Base-by-base conservation (phyloP, 2,888 invertebrate genomes). In the Polyommatus icarus region DNA sequence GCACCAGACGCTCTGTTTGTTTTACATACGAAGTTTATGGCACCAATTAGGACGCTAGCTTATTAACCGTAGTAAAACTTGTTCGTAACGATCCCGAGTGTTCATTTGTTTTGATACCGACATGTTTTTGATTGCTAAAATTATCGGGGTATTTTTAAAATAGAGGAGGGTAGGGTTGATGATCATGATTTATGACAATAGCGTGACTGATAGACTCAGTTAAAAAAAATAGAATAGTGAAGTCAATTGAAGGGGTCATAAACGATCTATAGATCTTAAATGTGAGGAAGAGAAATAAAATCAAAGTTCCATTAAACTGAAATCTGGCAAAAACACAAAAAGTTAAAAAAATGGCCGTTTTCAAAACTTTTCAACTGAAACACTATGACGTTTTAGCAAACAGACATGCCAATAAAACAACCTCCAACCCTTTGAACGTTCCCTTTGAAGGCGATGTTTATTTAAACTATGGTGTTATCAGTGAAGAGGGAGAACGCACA, bases 21-120 rank as follows among this genome's bases (percentile, higher is more conserved):
- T 91, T 91, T 88, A 90, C 85, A 88, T 88, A 85, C 86, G 85
- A 87, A 90, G 90, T 92, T 92, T 92, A 92, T 87, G 89, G 86
- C 80, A 84, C 86, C 90, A 91, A 91, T 91, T 91, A 91, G 86
- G 84, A 85, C 86, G 84, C 85, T 86, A 85, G 87, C 88, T 90
- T 91, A 92, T 91, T 91, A 90, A 91, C 90, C 87, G 87, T 83
- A 82, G 85, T 86, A 88, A 87, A 89, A 90, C 89, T 90, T 88
- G 89, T 83, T 83, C 87, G 86, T 88, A 87, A 87, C 86, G 82
- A 86, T 84, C 82, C 77, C 82, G 59, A 72, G 71, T 71, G 57
- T 77, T 71, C 72, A 87, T 88, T 88, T 90, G 86, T 88, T 89
- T 87, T 86, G 81, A 80, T 86, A 85, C 82, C 81, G 85, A 82